Base-by-base conservation (phyloP, 2,888 invertebrate genomes). In the Eudasyphora cyanicolor region DNA sequence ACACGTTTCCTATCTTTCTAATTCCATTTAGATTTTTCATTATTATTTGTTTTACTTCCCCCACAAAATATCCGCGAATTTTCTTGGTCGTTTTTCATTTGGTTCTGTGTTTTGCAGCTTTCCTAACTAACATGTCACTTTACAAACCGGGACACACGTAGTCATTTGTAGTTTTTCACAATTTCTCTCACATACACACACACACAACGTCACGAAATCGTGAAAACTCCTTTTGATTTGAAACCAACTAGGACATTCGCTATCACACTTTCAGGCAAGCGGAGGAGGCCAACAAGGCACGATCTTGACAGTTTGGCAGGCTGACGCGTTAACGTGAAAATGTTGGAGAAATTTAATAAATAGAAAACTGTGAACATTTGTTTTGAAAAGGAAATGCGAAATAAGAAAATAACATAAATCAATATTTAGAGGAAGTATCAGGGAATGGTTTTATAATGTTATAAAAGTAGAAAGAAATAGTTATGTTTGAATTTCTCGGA, bases 291-390 rank as follows among this genome's bases (percentile, higher is more conserved):
- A 76, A 77, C 74, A 78, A 84, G 84, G 84, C 84, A 84, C 84
- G 80, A 80, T 78, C 75, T 81, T 84, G 84, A 84, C 84, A 84
- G 84, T 84, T 84, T 84, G 84, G 80, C 84, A 84, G 84, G 67
- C 80, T 84, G 80, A 78, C 84, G 84, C 84, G 84, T 84, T 84
- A 81, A 84, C 84, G 80, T 84, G 80, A 78, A 84, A 84, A 84
- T 78, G 71, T 78, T 73, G 71, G 57, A 78, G 71, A 84, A 64
- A 81, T 84, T 81, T 84, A 84, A 78, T 84, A 80, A 70, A 14
- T 78, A 67, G 45, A 69, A 38, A 21, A 73, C 71, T 4, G 42
- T 32, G 2, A 32, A 35, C 60, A 38, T 64, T 12, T 24, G 14
- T 38, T 19, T 24, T 29, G 35, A 45, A 74, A 57, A 12, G 60